These are phyloP conservation scores for Aporrectodea caliginosa DNA, from an alignment of 1,140 invertebrate genomes.

Conservation along the genomic window DNA sequence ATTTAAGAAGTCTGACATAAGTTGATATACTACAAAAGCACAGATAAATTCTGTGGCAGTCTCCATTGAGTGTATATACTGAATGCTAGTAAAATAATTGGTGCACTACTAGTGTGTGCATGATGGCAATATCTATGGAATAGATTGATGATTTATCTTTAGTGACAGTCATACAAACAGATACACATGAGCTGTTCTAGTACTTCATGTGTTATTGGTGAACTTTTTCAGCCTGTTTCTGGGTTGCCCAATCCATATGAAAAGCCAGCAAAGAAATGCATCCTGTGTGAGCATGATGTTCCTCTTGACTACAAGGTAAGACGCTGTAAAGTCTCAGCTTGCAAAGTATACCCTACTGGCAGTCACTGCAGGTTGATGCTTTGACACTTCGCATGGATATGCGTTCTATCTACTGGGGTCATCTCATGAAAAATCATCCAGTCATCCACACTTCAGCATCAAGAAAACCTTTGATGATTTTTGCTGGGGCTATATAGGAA, in stretches of 20 bases:
- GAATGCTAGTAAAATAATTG: too few relatives aligned
- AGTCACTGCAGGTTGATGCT: not conserved
- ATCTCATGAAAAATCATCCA: too few relatives aligned
- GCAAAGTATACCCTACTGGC: too few relatives aligned
- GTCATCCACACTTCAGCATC: too few relatives aligned
- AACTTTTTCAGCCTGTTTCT: conserved; percentile 57
- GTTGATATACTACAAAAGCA: too few relatives aligned
- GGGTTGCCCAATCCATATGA: conserved; percentile 78
- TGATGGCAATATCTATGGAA: not conserved
- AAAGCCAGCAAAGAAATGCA: conserved; percentile 69
- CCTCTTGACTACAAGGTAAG: conserved; percentile 72
- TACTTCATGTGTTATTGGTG: not conserved
- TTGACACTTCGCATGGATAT: not conserved
- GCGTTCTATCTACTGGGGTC: too few relatives aligned
- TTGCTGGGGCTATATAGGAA: too few relatives aligned
- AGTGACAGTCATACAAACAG: not conserved
- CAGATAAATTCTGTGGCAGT: too few relatives aligned
- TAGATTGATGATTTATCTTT: not conserved
- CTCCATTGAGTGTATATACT: too few relatives aligned
- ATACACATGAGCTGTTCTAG: not conserved
- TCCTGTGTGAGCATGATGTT: conserved; percentile 82
- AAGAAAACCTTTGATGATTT: too few relatives aligned
- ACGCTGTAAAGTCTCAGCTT: too few relatives aligned
- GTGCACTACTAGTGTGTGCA: not conserved
- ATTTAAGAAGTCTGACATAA: too few relatives aligned